phyloP scores from a whole-genome alignment of 2,888 invertebrate genomes.

The Ochropleura leucogaster region DNA sequence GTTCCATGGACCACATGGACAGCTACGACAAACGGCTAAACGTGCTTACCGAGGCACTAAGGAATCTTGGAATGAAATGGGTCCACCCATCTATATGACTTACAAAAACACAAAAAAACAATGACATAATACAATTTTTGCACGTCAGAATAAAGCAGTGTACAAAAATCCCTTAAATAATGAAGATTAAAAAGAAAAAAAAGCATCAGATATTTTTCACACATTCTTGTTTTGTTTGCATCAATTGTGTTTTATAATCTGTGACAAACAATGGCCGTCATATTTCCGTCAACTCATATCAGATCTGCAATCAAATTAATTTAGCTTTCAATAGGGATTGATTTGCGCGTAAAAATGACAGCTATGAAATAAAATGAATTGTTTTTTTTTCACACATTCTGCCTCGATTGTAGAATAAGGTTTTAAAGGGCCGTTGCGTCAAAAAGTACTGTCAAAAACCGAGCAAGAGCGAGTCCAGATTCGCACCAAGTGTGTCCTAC shows the following conservation, averaged over 20 bases:
- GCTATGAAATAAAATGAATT: not conserved
- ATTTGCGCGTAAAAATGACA: slow-evolving; percentile 21
- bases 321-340: slow-evolving; percentile 37
- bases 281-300: slow-evolving; percentile 35
- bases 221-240: slow-evolving; percentile 22
- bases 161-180: no score
- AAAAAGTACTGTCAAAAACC: no score
- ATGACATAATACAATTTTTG: not conserved
- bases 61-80: no score
- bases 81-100: no score
- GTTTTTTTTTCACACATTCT: not conserved
- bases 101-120: no score
- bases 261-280: slow-evolving; percentile 30
- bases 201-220: slow-evolving; percentile 1
- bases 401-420: not conserved
- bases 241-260: slow-evolving; percentile 52
- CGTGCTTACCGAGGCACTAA: not conserved
- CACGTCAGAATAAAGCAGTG: no score
- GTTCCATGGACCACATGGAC: no score
- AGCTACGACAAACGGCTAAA: not conserved
- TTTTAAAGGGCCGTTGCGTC: no score
- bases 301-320: slow-evolving; percentile 42
- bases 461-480: no score
- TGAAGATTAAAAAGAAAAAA: no score
- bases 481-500: no score